phyloP scores from a whole-genome alignment of 2,888 invertebrate species.

The Stictocephala bisonia region DNA sequence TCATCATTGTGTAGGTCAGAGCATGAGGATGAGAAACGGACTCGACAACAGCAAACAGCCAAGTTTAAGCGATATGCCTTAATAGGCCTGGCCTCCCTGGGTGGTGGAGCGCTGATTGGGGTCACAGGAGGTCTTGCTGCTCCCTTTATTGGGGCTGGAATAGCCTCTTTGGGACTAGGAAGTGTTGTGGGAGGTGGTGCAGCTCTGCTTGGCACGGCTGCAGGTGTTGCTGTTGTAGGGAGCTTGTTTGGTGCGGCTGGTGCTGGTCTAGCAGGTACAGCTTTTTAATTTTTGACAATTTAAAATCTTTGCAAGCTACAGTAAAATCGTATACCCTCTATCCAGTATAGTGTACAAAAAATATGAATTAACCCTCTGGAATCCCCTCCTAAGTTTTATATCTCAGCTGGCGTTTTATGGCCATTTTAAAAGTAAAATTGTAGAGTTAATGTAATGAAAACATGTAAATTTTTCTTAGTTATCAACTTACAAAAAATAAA shows the following conservation, averaged over 20 bases:
- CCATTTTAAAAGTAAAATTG: too few relatives aligned
- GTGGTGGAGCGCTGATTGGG: constrained; percentile 74
- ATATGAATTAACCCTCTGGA: too few relatives aligned
- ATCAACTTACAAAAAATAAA: too few relatives aligned
- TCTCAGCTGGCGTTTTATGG: too few relatives aligned
- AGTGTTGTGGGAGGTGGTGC: constrained; percentile 65
- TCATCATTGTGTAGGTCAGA: too few relatives aligned
- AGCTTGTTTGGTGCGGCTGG: constrained; percentile 76
- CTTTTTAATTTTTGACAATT: constrained; percentile 5
- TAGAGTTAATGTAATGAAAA: too few relatives aligned
- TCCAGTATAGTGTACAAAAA: too few relatives aligned
- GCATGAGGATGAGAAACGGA: constrained; percentile 36
- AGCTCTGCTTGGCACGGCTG: constrained; percentile 67
- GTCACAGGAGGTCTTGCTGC: constrained; percentile 76
- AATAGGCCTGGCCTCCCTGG: constrained; percentile 73
- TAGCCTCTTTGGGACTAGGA: constrained; percentile 62
- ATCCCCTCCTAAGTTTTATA: too few relatives aligned
- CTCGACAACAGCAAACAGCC: constrained; percentile 66
- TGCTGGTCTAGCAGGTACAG: constrained; percentile 71
- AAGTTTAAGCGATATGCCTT: constrained; percentile 72
- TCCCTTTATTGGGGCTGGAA: constrained; percentile 70
- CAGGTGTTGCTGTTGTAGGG: constrained; percentile 70
- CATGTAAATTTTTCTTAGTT: too few relatives aligned
- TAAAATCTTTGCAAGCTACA: too few relatives aligned
- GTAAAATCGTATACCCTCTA: too few relatives aligned